phyloP scores from a whole-genome alignment of 2,888 invertebrate species.

The Drosophila tanythrix region DNA sequence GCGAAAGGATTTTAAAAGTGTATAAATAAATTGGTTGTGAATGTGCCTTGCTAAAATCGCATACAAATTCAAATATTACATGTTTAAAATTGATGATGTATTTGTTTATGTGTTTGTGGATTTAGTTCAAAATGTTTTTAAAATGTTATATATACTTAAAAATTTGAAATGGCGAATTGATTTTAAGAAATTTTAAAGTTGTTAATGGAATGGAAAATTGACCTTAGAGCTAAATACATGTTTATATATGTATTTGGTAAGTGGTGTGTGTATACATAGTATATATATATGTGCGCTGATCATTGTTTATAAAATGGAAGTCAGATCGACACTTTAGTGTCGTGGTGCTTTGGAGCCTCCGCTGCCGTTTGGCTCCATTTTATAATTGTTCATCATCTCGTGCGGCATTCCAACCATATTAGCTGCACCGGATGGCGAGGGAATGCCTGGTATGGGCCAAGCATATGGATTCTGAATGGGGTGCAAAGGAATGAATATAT shows the following conservation, averaged over 20 bases:
- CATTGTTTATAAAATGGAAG: background rate
- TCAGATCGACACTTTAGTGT: conserved; percentile 25
- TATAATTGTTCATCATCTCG: conserved; percentile 42
- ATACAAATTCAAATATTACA: conserved; percentile 41
- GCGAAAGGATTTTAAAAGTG: conserved; percentile 31
- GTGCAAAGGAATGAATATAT: background rate
- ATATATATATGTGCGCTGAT: background rate
- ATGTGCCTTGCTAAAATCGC: conserved; percentile 35
- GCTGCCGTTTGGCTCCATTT: conserved; percentile 23
- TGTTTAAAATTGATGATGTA: conserved; percentile 40
- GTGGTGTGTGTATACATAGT: background rate
- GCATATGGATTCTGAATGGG: conserved; percentile 44
- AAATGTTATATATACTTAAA: conserved; percentile 27
- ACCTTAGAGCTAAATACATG: conserved; percentile 13
- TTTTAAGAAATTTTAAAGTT: conserved; percentile 24
- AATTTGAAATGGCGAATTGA: conserved; percentile 31
- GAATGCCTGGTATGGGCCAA: conserved; percentile 55
- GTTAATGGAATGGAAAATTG: conserved; percentile 8
- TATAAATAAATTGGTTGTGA: conserved; percentile 31
- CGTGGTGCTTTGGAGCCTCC: conserved; percentile 14
- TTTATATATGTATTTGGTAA: background rate
- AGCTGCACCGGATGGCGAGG: conserved; percentile 18
- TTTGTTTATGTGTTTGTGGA: conserved; percentile 9
- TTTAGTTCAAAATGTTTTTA: conserved; percentile 7
- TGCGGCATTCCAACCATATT: conserved; percentile 33